A percentile compares a stretch with the other conserved stretches of the same genome.
phyloP scores from a whole-genome alignment of 1,140 invertebrate species.

The Drosophila kanapiae region DNA sequence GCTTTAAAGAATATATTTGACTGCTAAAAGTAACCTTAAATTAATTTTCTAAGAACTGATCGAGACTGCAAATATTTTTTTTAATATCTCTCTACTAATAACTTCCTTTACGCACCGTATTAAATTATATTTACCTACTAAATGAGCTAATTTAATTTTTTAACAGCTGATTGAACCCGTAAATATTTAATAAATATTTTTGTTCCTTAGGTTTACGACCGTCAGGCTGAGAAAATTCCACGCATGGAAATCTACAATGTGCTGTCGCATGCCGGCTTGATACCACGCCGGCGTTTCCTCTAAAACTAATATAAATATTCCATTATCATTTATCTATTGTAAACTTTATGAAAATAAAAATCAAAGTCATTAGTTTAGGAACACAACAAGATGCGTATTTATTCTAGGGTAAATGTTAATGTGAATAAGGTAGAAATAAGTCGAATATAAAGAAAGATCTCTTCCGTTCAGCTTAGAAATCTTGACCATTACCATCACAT shows the following conservation, averaged over 20 bases:
- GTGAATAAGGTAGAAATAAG: neutral
- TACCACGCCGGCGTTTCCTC: conserved; percentile 83
- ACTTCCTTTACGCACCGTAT: too few relatives aligned
- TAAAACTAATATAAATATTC: conserved; percentile 34
- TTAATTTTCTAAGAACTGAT: too few relatives aligned
- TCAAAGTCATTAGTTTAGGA: conserved; percentile 72
- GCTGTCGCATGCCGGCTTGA: conserved; percentile 87
- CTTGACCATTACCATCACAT: neutral
- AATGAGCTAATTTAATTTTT: too few relatives aligned
- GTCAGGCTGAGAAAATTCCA: conserved; percentile 87
- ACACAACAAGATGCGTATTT: conserved; percentile 2
- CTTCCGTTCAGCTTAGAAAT: neutral
- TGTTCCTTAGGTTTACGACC: conserved; percentile 85
- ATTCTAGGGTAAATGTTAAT: neutral
- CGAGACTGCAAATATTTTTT: too few relatives aligned
- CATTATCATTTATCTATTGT: conserved; percentile 31
- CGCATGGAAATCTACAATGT: conserved; percentile 88
- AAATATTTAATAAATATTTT: neutral
- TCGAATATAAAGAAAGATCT: too few relatives aligned
- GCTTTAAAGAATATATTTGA: too few relatives aligned
- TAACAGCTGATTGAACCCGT: too few relatives aligned
- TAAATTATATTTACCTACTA: too few relatives aligned
- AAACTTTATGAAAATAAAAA: conserved; percentile 55
- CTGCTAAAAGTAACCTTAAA: too few relatives aligned
- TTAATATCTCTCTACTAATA: too few relatives aligned